phyloP scores from a whole-genome alignment of 2,797 vertebrate genomes.

The Gadopsis marmoratus region DNA sequence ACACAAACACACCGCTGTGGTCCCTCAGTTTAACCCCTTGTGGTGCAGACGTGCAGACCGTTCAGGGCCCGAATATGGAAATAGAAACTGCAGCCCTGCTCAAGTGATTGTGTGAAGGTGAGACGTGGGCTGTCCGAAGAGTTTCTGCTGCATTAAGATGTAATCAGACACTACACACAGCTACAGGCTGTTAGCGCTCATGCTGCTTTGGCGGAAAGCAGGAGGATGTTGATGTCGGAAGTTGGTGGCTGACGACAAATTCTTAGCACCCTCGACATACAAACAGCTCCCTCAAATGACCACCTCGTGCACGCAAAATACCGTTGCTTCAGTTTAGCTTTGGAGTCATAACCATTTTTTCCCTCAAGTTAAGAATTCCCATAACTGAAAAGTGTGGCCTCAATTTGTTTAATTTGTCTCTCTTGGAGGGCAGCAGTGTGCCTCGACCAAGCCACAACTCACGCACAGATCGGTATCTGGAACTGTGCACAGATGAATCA shows the following conservation, averaged over 20 bases:
- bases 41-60: background rate
- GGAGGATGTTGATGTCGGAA: background rate
- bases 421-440: background rate
- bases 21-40: slow-evolving; percentile 5
- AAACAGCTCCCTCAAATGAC: background rate
- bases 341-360: background rate
- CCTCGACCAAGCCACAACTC: background rate
- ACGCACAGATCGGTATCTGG: background rate
- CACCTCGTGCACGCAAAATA: background rate
- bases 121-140: background rate
- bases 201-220: background rate
- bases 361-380: background rate
- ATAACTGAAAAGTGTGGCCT: background rate
- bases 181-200: background rate
- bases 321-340: background rate
- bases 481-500: background rate
- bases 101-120: background rate
- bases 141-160: background rate
- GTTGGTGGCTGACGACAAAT: background rate
- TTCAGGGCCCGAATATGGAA: background rate
- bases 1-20: slow-evolving; percentile 10
- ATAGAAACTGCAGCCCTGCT: background rate
- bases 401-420: background rate
- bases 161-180: background rate
- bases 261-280: background rate